Conservation (phyloP, 1,140 invertebrate genomes). For the Drosophila pectinifera region DNA sequence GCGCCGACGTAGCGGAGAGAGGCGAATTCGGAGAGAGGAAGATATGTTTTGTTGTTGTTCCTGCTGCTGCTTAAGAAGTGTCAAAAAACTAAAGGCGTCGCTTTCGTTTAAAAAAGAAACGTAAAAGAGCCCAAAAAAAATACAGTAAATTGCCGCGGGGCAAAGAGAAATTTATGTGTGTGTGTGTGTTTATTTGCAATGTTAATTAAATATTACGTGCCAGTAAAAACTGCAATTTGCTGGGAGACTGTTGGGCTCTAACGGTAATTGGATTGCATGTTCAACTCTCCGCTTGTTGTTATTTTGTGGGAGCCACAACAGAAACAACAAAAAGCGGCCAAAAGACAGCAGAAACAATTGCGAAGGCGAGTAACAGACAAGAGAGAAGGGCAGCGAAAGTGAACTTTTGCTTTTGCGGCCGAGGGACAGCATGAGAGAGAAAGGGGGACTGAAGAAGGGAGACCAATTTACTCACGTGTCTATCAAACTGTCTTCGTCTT, state of each 20-base stretch:
- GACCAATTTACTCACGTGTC: slow-evolving; percentile 79
- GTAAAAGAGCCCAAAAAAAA: slow-evolving; percentile 27
- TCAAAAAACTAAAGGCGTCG: slow-evolving; percentile 76
- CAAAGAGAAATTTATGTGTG: slow-evolving; percentile 61
- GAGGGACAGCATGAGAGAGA: slow-evolving; percentile 2
- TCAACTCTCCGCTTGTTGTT: slow-evolving; percentile 58
- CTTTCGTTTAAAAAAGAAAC: slow-evolving; percentile 75
- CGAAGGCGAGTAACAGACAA: slow-evolving; percentile 11
- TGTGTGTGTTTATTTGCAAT: slow-evolving; percentile 52
- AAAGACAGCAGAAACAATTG: slow-evolving; percentile 31
- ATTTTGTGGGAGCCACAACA: slow-evolving; percentile 49
- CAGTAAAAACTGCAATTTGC: slow-evolving; percentile 73
- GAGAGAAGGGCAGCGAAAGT: slow-evolving; percentile 70
- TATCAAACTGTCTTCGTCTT: slow-evolving; percentile 57
- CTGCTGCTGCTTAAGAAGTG: slow-evolving; percentile 58
- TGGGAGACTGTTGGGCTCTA: slow-evolving; percentile 56
- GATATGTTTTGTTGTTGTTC: slow-evolving; percentile 17
- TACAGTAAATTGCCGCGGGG: slow-evolving; percentile 34
- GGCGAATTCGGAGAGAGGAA: slow-evolving; percentile 3
- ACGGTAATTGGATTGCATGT: slow-evolving; percentile 80
- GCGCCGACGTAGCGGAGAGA: slow-evolving; percentile 39
- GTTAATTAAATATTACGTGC: slow-evolving; percentile 78
- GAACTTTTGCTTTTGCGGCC: slow-evolving; percentile 72
- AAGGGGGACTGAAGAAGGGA: slow-evolving; percentile 12
- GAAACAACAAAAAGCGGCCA: slow-evolving; percentile 16